phyloP scores from a whole-genome alignment of 1,140 invertebrate genomes.

The Drosophila watanabei region DNA sequence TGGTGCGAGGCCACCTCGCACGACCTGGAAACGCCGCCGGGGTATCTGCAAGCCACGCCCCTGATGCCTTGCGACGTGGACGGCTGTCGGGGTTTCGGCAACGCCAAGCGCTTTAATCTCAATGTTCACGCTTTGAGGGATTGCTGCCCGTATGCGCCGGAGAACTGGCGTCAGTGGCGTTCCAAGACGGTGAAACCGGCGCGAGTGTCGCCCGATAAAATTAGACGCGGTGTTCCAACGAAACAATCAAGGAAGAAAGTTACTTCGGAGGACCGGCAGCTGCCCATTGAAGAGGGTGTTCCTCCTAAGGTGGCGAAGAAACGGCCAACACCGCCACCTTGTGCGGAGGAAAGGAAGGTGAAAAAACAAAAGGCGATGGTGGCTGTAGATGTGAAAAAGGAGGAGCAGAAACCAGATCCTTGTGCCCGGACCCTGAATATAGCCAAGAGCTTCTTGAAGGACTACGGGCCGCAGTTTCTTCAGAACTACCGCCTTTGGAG shows the following conservation, averaged over 20 bases:
- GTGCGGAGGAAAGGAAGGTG: background rate
- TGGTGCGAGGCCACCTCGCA: slow-evolving; percentile 96
- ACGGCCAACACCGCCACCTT: background rate
- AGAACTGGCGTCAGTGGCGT: slow-evolving; percentile 83
- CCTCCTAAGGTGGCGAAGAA: background rate
- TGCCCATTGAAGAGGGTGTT: background rate
- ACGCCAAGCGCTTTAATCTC: slow-evolving; percentile 91
- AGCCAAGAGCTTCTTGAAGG: slow-evolving; percentile 58
- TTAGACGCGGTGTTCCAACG: slow-evolving; percentile 22
- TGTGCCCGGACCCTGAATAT: slow-evolving; percentile 35
- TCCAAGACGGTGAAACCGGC: slow-evolving; percentile 72
- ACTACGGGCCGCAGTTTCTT: slow-evolving; percentile 75
- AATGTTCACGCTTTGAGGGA: slow-evolving; percentile 91
- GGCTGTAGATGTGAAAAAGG: background rate
- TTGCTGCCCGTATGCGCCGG: slow-evolving; percentile 92
- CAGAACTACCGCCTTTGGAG: slow-evolving; percentile 77
- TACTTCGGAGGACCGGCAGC: background rate
- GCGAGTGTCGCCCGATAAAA: slow-evolving; percentile 54
- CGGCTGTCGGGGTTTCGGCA: slow-evolving; percentile 93
- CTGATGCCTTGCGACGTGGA: slow-evolving; percentile 88
- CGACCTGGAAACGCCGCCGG: slow-evolving; percentile 93
- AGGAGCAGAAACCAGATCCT: slow-evolving; percentile 8
- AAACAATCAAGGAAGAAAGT: background rate
- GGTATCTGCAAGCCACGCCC: slow-evolving; percentile 47
- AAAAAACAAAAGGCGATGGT: background rate